A percentile compares a stretch with the other conserved stretches of the same genome.
Conservation (phyloP, 2,113 vertebrate genomes). For the Alexandromys fortis region DNA sequence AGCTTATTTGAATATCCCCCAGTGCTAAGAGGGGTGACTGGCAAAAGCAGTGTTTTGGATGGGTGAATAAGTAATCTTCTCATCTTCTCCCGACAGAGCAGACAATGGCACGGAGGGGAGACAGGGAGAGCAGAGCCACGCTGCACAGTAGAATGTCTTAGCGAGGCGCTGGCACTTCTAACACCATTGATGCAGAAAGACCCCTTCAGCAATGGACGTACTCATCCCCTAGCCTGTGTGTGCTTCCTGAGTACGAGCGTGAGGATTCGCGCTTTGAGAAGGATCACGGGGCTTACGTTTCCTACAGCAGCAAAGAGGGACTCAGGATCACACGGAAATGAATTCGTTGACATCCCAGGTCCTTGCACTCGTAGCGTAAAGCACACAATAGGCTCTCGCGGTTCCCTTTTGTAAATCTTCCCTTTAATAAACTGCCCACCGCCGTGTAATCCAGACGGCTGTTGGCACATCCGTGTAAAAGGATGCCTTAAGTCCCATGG, state of each 20-base stretch:
- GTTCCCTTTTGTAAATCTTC: slow-evolving; percentile 52
- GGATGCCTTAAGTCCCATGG: slow-evolving; percentile 40
- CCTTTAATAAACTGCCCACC: slow-evolving; percentile 67
- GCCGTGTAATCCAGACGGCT: slow-evolving; percentile 51
- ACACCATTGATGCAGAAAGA: background rate
- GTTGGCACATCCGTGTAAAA: slow-evolving; percentile 38
- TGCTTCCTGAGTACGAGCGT: background rate
- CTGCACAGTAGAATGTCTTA: background rate
- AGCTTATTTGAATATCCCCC: slow-evolving; percentile 45
- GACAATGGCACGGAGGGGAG: background rate
- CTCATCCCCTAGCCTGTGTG: background rate
- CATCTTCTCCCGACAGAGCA: slow-evolving; percentile 4
- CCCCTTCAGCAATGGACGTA: background rate
- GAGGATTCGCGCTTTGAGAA: slow-evolving; percentile 35
- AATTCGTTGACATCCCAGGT: slow-evolving; percentile 58
- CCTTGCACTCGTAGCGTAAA: slow-evolving; percentile 20
- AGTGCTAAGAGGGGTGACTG: background rate
- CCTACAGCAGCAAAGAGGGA: background rate
- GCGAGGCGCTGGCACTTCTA: slow-evolving; percentile 7
- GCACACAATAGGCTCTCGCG: slow-evolving; percentile 43
- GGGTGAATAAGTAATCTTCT: slow-evolving; percentile 48
- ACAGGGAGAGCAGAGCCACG: background rate
- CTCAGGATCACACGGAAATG: slow-evolving; percentile 56
- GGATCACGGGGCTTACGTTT: background rate
- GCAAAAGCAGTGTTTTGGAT: slow-evolving; percentile 50